Evolutionary conservation across 1,140 invertebrate species (phyloP), one percentile per base, ranked within the genome.

Genomic region (Eurosta solidaginis): DNA sequence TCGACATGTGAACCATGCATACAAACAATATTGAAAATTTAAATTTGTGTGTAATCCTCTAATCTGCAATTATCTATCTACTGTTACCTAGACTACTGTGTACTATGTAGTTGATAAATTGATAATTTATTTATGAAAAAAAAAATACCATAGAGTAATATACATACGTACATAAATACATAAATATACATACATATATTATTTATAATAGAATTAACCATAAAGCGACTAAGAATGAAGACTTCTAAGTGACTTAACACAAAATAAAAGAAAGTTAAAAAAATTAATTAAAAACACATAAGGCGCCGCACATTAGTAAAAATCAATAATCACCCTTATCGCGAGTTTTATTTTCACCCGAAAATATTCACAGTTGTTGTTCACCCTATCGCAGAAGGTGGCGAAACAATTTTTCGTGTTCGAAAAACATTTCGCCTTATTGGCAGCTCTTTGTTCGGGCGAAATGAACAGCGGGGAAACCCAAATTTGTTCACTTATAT

Each of bases 1-100:
- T n/a, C n/a, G n/a, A n/a, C n/a, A n/a, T n/a, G n/a, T n/a, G n/a
- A n/a, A n/a, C n/a, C n/a, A 74, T 29, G 45, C 25, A 76, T 17
- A 20, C 47, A 22, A n/a, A 76, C 22, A 77, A 7, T 3, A 47
- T 27, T 47, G 33, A 27, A 78, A 73, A 78, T 49, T 78, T 73
- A 73, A 74, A 79, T 59, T 52, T 73, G 52, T 44, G 68, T 81
- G 33, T 68, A 68, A 68, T n/a, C 59, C 59, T 68, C n/a, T n/a
- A n/a, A n/a, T 40, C 29, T 22, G 59, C 36, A 59, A 68, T 68
- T 68, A 68, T 68, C n/a, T n/a, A n/a, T n/a, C 59, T 68, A 68
- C 59, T 68, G 59, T 68, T 68, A 68, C 59, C 59, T 68, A 68
- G 59, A 68, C 59, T 68, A 68, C 59, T 40, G n/a, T 68, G 59